A percentile compares a stretch with the other conserved stretches of the same genome.
Conservation (phyloP, 2,888 invertebrate genomes). For the Boloria selene region DNA sequence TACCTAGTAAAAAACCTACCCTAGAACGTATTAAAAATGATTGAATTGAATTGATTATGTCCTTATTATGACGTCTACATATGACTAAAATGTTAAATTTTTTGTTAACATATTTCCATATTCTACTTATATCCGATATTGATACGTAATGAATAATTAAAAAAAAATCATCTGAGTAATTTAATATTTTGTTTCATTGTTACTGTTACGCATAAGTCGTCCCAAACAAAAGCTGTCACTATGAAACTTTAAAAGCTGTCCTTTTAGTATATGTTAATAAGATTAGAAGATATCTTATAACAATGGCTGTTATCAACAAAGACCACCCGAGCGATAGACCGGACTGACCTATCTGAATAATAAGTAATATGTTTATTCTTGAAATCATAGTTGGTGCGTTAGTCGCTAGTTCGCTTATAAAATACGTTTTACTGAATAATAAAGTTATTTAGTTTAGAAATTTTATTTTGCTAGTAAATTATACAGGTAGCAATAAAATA, state of each 20-base stretch:
- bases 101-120: no score
- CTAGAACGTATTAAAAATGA: no score
- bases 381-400: no score
- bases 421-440: background rate
- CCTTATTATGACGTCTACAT: no score
- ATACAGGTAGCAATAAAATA: no score
- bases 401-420: background rate
- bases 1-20: no score
- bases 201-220: constrained; percentile 16
- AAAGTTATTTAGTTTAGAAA: background rate
- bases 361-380: constrained; percentile 13
- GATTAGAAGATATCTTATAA: constrained; percentile 40
- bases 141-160: background rate
- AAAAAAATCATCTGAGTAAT: background rate
- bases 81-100: no score
- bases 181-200: constrained; percentile 13
- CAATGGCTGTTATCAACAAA: constrained; percentile 31
- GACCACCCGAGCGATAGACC: constrained; percentile 36
- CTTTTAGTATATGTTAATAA: constrained; percentile 38
- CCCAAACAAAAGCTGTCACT: constrained; percentile 37
- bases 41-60: no score
- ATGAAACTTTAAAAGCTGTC: constrained; percentile 28
- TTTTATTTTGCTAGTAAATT: no score
- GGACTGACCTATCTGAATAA: constrained; percentile 13
- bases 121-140: background rate